Conservation (phyloP, 2,797 vertebrate genomes). For the Loris lydekkerianus region DNA sequence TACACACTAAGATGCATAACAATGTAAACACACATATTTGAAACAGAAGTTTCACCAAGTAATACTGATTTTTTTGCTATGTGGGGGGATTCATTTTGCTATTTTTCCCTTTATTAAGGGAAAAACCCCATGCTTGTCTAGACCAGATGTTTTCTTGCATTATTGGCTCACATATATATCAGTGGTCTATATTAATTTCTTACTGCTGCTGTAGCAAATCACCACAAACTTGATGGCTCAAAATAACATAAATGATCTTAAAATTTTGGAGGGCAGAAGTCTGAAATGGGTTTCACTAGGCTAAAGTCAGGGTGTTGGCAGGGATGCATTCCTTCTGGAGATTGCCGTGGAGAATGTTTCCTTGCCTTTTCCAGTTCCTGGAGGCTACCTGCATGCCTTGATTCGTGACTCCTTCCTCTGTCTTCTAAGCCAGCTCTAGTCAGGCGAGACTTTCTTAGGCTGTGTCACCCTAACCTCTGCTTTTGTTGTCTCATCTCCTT, state of each 20-base stretch:
- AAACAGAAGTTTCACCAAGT: slow-evolving; percentile 4
- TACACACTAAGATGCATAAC: not conserved
- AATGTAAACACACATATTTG: not conserved
- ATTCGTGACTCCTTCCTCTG: not conserved
- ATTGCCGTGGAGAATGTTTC: not conserved
- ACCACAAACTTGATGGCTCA: not conserved
- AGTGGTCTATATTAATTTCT: not conserved
- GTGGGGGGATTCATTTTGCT: not conserved
- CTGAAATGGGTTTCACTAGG: not conserved
- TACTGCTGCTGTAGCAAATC: not conserved
- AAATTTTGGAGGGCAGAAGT: not conserved
- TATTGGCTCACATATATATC: not conserved
- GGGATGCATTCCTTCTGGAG: not conserved
- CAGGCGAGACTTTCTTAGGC: not conserved
- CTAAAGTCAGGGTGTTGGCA: not conserved
- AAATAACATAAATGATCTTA: not conserved
- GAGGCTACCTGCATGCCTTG: not conserved
- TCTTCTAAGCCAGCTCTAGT: not conserved
- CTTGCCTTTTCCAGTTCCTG: not conserved
- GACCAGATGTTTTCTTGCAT: not conserved
- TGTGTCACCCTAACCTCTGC: not conserved
- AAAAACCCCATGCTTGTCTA: not conserved
- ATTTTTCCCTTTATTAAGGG: not conserved
- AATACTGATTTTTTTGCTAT: not conserved
- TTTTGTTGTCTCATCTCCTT: not conserved